Percentiles rank a stretch among this genome's conserved stretches.
These are phyloP conservation scores for Eubucco bourcierii DNA, from an alignment of 2,113 vertebrate genomes.

Conservation along the genomic window DNA sequence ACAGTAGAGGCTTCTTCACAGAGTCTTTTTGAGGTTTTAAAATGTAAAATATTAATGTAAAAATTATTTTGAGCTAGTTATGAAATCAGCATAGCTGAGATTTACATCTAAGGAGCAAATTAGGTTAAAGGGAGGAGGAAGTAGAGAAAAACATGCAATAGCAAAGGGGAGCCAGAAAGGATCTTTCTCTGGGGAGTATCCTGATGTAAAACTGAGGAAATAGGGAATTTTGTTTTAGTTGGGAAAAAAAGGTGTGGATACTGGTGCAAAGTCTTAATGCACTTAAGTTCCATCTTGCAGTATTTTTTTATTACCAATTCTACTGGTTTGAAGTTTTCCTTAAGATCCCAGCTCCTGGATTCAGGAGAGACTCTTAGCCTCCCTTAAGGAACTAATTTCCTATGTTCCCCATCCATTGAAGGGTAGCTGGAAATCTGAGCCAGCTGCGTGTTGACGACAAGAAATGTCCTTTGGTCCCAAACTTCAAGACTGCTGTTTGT, in stretches of 20 bases:
- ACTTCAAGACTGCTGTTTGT: not conserved
- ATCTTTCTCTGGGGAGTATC: not conserved
- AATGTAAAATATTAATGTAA: not conserved
- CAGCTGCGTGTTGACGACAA: not conserved
- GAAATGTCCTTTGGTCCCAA: not conserved
- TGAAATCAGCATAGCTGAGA: not conserved
- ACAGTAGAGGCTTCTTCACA: not conserved
- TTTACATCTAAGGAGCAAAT: conserved; percentile 19
- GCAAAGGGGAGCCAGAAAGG: not conserved
- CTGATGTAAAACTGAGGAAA: not conserved
- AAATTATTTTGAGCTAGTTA: not conserved
- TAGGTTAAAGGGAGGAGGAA: not conserved
- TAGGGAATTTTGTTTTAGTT: not conserved
- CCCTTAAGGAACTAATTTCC: not conserved
- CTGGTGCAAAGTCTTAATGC: not conserved
- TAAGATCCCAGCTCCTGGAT: not conserved
- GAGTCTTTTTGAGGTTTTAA: not conserved
- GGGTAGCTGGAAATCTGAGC: not conserved
- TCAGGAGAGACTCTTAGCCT: not conserved
- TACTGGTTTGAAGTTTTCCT: not conserved
- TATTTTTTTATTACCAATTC: not conserved
- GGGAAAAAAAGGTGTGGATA: not conserved
- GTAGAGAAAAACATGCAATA: not conserved
- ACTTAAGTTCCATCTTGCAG: not conserved
- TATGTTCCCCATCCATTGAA: not conserved